A percentile compares a stretch with the other conserved stretches of the same genome.
These are phyloP conservation scores for Conchocele bisecta DNA, from an alignment of 2,888 invertebrate genomes.

Conservation along the genomic window DNA sequence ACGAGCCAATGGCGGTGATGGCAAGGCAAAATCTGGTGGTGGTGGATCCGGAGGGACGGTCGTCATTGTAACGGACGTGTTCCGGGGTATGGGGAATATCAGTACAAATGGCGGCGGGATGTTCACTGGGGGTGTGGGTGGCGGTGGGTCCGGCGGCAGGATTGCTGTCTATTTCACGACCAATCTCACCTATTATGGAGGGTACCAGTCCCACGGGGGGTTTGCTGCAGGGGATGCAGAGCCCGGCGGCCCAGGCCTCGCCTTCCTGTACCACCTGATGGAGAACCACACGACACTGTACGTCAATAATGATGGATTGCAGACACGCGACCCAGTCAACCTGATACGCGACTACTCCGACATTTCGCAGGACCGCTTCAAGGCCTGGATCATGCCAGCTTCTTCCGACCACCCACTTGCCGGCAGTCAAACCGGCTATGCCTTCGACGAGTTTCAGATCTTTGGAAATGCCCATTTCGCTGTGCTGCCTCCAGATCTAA, in stretches of 20 bases:
- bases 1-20: constrained; percentile 64
- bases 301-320: constrained; percentile 63
- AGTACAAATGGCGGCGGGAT: constrained; percentile 67
- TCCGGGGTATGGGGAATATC: constrained; percentile 70
- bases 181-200: constrained; percentile 71
- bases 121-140: constrained; percentile 58
- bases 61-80: constrained; percentile 56
- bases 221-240: constrained; percentile 45
- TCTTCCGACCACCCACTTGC: constrained; percentile 67
- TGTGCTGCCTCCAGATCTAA: constrained; percentile 62
- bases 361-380: constrained; percentile 67
- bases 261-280: constrained; percentile 67
- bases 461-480: constrained; percentile 74
- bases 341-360: constrained; percentile 63
- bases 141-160: constrained; percentile 71
- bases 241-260: constrained; percentile 73
- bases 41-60: constrained; percentile 73
- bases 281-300: constrained; percentile 68
- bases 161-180: constrained; percentile 68
- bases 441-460: constrained; percentile 71
- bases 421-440: constrained; percentile 57
- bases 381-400: constrained; percentile 72
- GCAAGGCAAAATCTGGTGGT: constrained; percentile 55
- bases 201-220: constrained; percentile 69
- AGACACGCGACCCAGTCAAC: constrained; percentile 43